Evolutionary conservation across 2,888 invertebrate genomes (phyloP).

Genomic region (Campoplex capitator): DNA sequence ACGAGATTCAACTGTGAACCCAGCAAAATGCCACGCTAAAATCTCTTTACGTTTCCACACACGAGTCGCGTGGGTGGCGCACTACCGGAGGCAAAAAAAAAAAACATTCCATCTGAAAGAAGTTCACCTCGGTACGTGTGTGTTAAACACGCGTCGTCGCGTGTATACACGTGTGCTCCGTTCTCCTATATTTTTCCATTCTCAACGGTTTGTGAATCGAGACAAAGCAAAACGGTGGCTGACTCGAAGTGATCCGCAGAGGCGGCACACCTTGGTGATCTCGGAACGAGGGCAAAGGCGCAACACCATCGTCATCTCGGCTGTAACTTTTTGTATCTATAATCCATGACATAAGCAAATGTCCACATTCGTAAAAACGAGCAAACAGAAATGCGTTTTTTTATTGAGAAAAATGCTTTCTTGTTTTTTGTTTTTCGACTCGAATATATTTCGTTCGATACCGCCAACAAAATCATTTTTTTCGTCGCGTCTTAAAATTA

Average conservation of each 20-base stretch:
- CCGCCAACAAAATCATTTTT: too few species aligned
- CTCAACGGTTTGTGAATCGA: slow-evolving; percentile 48
- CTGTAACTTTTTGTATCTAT: not conserved
- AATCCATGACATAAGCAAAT: not conserved
- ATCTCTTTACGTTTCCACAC: not conserved
- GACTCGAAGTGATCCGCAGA: slow-evolving; percentile 44
- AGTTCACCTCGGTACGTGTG: slow-evolving; percentile 55
- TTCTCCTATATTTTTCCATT: slow-evolving; percentile 46
- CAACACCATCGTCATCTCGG: slow-evolving; percentile 23
- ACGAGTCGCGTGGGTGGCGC: slow-evolving; percentile 40
- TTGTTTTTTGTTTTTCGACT: too few species aligned
- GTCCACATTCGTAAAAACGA: not conserved
- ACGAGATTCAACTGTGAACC: not conserved
- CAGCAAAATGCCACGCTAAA: not conserved
- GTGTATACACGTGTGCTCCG: not conserved
- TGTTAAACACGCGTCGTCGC: slow-evolving; percentile 17
- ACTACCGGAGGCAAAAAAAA: slow-evolving; percentile 12
- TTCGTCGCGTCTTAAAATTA: not conserved
- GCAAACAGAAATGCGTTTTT: not conserved
- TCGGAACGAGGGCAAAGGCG: slow-evolving; percentile 28
- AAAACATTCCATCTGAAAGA: slow-evolving; percentile 21
- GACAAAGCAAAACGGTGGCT: slow-evolving; percentile 59
- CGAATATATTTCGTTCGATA: too few species aligned
- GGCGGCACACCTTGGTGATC: slow-evolving; percentile 59
- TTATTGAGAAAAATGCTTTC: too few species aligned